phyloP scores from a whole-genome alignment of 2,113 vertebrate species.

The Zosterops lateralis region DNA sequence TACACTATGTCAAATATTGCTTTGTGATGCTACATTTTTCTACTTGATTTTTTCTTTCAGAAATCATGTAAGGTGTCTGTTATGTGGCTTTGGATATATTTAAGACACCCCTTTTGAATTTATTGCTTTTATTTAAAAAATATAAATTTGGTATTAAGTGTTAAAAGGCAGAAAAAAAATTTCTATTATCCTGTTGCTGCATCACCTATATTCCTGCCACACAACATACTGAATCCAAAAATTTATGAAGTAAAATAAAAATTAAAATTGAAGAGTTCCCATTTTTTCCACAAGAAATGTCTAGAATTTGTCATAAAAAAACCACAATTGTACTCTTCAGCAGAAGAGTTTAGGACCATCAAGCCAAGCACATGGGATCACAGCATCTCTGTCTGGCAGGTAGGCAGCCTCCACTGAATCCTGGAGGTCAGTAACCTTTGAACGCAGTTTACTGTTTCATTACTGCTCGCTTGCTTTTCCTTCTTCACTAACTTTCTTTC shows the following conservation, averaged over 20 bases:
- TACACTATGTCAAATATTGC: background rate
- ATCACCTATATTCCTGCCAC: background rate
- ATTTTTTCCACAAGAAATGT: background rate
- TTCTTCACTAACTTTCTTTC: background rate
- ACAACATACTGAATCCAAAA: background rate
- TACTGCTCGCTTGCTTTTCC: background rate
- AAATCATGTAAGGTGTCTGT: background rate
- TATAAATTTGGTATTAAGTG: background rate
- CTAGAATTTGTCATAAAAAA: background rate
- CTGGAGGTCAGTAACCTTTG: background rate
- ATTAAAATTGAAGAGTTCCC: background rate
- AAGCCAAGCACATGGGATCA: fast-evolving
- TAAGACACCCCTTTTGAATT: background rate
- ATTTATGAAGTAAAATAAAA: background rate
- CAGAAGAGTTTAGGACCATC: background rate
- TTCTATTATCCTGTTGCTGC: background rate
- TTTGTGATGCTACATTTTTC: background rate
- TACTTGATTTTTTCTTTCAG: background rate
- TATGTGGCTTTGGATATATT: background rate
- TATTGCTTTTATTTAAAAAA: background rate
- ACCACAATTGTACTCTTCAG: background rate
- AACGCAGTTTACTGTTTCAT: background rate
- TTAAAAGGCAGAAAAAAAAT: background rate
- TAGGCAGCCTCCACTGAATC: background rate
- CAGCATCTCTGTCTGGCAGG: background rate